phyloP scores from a whole-genome alignment of 2,797 vertebrate species.

The Nyctibius grandis region DNA sequence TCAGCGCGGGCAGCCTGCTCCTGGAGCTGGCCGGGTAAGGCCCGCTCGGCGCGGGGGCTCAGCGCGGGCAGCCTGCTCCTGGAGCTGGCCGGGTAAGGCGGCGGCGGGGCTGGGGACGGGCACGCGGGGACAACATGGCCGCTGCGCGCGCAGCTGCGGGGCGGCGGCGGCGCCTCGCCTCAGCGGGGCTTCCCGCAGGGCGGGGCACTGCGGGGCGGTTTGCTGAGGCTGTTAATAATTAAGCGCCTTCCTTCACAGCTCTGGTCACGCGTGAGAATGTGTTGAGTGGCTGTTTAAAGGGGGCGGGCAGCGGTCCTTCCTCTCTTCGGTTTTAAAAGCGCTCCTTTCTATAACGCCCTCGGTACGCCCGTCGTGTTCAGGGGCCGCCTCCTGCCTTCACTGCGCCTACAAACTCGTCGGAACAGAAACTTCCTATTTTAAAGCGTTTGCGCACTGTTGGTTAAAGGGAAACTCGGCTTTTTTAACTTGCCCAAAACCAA shows the following conservation, averaged over 20 bases:
- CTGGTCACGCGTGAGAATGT: rapidly evolving
- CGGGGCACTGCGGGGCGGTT: too few species aligned
- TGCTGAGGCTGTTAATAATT: rapidly evolving
- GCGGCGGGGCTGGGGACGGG: too few species aligned
- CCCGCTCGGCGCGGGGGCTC: slow-evolving; percentile 67
- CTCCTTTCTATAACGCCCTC: rapidly evolving
- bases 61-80: slow-evolving; percentile 72
- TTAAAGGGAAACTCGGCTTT: not conserved
- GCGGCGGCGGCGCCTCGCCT: not conserved
- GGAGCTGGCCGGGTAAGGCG: slow-evolving; percentile 75
- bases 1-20: slow-evolving; percentile 71
- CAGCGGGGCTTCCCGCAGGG: not conserved
- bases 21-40: slow-evolving; percentile 75
- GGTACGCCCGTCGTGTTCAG: rapidly evolving
- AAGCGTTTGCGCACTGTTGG: not conserved
- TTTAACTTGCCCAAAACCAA: not conserved
- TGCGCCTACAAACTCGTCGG: rapidly evolving
- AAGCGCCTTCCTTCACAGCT: not conserved
- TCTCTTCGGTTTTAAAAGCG: rapidly evolving
- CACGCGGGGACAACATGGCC: not conserved
- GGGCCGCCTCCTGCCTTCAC: not conserved
- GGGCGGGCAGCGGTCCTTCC: not conserved
- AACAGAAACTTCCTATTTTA: not conserved
- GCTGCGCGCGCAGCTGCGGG: not conserved
- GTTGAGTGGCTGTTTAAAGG: not conserved